Conservation (phyloP, 2,888 invertebrate species). For the Agriotes lineatus region DNA sequence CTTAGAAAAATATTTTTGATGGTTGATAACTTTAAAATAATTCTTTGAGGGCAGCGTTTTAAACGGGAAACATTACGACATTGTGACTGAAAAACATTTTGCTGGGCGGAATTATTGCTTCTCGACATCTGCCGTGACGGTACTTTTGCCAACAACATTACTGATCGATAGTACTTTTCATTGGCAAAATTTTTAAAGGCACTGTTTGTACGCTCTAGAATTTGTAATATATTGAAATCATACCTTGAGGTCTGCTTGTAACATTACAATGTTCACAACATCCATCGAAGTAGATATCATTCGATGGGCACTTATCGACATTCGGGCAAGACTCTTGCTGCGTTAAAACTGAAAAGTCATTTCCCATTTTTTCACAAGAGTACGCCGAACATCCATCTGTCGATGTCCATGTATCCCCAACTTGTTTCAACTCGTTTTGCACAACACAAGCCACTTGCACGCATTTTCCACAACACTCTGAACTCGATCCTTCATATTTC, state of each 20-base stretch:
- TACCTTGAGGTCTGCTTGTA: slow-evolving; percentile 67
- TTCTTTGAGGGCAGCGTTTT: too few species aligned
- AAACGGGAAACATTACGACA: too few species aligned
- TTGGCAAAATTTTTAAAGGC: too few species aligned
- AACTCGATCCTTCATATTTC: slow-evolving; percentile 66
- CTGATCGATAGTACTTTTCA: too few species aligned
- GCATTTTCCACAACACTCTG: slow-evolving; percentile 76
- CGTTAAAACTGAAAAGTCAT: slow-evolving; percentile 65
- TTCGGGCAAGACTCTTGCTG: slow-evolving; percentile 72
- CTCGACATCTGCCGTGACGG: too few species aligned
- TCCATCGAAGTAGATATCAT: slow-evolving; percentile 71
- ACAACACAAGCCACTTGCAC: slow-evolving; percentile 73
- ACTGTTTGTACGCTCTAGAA: too few species aligned
- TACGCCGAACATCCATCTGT: slow-evolving; percentile 74
- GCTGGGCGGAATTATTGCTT: too few species aligned
- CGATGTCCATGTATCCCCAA: slow-evolving; percentile 74
- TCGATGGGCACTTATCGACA: slow-evolving; percentile 70
- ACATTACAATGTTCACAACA: slow-evolving; percentile 78
- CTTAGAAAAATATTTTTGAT: too few species aligned
- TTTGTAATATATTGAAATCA: not conserved
- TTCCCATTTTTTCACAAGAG: slow-evolving; percentile 68
- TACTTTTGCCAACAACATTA: not conserved
- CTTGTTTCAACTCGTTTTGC: slow-evolving; percentile 65
- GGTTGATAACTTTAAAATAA: too few species aligned
- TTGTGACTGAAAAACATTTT: too few species aligned